Evolutionary conservation across 2,797 vertebrate genomes (phyloP), one percentile per base, ranked within the genome.

Genomic region (Sphaeramia orbicularis): DNA sequence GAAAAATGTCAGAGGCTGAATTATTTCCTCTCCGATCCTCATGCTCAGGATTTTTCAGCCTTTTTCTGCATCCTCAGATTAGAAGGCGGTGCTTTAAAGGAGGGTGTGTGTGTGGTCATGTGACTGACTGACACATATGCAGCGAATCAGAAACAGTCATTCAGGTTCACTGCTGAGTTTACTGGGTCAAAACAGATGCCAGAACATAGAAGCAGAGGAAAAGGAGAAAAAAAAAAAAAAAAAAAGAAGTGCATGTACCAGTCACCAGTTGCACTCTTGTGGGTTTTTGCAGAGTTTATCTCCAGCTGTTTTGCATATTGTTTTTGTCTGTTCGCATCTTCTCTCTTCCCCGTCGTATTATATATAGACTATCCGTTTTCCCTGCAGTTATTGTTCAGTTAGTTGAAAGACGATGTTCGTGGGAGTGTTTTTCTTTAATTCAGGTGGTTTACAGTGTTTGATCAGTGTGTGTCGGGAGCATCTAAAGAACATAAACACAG

Each of bases 151-250:
- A 76, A 55, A 52, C 52, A 41, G 41, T 9, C 6, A 78, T 78
- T 79, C 53, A 53, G 78, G 87, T 86, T 86, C 82, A 86, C 11
- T 43, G 37, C 36, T 14, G 66, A 82, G 84, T 89, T 89, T 84
- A 89, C 70, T 88, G 76, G 85, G 81, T 83, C 76, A 77, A 42
- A 80, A 47, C 55, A 77, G 63, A 84, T 77, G 70, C 10, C 48
- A 65, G 16, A 35, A 19, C 56, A 49, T 60, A 64, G 47, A 61
- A 57, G 65, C 43, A 51, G 61, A 70, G 40, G 38, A 36, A 37
- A 32, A 53, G 35, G 65, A 61, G 48, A 18, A n/a, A n/a, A n/a
- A n/a, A n/a, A n/a, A 18, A n/a, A n/a, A n/a, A n/a, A n/a, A n/a
- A n/a, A 16, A 44, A 27, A 18, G 27, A 21, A 1, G 45, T 19